Conservation (phyloP, 2,797 vertebrate species). For the Scyliorhinus canicula region DNA sequence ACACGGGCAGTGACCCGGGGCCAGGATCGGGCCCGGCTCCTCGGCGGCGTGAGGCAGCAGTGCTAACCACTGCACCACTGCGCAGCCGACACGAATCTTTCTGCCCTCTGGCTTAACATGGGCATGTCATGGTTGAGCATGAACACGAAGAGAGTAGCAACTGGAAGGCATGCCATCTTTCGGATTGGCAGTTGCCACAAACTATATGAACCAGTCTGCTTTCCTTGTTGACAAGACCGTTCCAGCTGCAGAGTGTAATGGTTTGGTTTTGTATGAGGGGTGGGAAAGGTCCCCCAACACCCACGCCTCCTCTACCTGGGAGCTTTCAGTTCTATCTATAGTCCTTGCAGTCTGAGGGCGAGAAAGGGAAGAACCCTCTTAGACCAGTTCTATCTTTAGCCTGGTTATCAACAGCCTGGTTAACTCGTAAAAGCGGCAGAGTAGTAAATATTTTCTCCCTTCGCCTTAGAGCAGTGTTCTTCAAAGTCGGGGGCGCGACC, state of each 20-base stretch:
- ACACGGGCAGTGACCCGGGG: too few species aligned
- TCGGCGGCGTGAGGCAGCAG: too few species aligned
- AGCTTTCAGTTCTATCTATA: background rate
- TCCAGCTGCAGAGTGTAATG: background rate
- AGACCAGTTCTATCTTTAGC: background rate
- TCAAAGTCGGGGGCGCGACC: too few species aligned
- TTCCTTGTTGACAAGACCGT: background rate
- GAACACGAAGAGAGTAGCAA: background rate
- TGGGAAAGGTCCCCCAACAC: background rate
- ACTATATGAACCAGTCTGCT: background rate
- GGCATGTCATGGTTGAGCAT: background rate
- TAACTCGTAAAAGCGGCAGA: accelerated
- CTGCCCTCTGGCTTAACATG: too few species aligned
- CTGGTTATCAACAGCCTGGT: background rate
- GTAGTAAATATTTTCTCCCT: background rate
- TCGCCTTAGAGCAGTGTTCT: too few species aligned
- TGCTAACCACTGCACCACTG: too few species aligned
- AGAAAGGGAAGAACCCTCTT: background rate
- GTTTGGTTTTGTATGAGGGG: background rate
- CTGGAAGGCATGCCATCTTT: background rate
- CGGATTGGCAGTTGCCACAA: background rate
- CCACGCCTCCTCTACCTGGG: background rate
- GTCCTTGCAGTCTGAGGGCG: background rate
- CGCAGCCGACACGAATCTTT: too few species aligned
- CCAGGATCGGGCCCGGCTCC: too few species aligned